A percentile compares a stretch with the other conserved stretches of the same genome.
Evolutionary conservation across 2,888 invertebrate species (phyloP).

Genomic region (Drosophila melanocephala): DNA sequence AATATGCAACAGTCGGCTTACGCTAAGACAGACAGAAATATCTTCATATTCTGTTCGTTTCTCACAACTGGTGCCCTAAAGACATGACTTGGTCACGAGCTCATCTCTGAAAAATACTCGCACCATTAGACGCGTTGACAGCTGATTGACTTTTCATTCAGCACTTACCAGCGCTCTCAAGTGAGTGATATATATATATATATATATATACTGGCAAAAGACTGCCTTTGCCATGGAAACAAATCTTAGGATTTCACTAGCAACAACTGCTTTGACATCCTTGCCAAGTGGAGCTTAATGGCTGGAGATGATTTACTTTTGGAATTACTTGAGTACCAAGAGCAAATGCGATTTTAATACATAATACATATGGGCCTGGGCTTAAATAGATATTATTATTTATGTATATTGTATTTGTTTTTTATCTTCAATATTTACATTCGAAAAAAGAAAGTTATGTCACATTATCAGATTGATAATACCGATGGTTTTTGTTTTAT

Average conservation of each 20-base stretch:
- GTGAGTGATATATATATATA: constrained; percentile 7
- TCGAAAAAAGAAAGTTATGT: not conserved
- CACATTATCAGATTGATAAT: not conserved
- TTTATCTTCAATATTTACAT: not conserved
- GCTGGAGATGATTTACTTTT: not conserved
- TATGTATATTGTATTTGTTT: not conserved
- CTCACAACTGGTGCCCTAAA: not conserved
- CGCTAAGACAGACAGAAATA: not conserved
- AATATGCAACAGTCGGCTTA: not conserved
- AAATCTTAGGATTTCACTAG: constrained; percentile 30
- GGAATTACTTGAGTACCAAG: not conserved
- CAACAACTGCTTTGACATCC: constrained; percentile 24
- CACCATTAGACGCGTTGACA: constrained; percentile 26
- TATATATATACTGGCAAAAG: constrained; percentile 3
- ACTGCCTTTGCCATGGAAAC: constrained; percentile 19
- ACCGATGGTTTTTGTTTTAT: not conserved
- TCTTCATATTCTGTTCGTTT: not conserved
- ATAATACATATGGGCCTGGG: not conserved
- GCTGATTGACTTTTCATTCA: constrained; percentile 35
- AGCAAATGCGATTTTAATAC: not conserved
- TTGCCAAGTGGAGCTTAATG: not conserved
- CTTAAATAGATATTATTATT: not conserved
- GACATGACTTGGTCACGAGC: constrained; percentile 19
- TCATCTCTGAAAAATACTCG: constrained; percentile 3
- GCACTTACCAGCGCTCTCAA: constrained; percentile 29